These are phyloP conservation scores for Emys orbicularis DNA, from an alignment of 2,797 vertebrate genomes.

Conservation along the genomic window DNA sequence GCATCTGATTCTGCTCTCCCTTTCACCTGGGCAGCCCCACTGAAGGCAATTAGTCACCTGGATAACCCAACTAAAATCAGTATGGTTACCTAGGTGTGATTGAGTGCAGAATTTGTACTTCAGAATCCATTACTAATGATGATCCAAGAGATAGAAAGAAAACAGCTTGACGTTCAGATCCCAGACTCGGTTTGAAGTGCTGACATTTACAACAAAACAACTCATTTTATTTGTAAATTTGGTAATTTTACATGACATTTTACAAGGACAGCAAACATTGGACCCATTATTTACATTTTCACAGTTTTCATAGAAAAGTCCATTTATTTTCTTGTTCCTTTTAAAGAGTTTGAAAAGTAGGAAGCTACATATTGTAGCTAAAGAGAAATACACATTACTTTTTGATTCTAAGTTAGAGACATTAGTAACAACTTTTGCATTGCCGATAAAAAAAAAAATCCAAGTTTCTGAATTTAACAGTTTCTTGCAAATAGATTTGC, in stretches of 20 bases:
- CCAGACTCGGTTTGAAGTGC: not conserved
- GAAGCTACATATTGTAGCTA: not conserved
- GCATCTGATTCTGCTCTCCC: not conserved
- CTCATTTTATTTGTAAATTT: not conserved
- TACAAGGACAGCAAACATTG: not conserved
- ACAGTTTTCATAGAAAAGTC: not conserved
- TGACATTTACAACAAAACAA: not conserved
- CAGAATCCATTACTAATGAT: not conserved
- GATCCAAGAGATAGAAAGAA: not conserved
- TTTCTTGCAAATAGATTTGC: not conserved
- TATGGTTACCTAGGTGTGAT: not conserved
- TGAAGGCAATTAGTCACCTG: not conserved
- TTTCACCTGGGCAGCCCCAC: not conserved
- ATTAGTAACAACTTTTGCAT: not conserved
- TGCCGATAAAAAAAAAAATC: not conserved
- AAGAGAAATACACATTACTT: not conserved
- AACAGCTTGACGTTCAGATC: not conserved
- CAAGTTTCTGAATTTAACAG: not conserved
- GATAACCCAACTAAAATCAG: not conserved
- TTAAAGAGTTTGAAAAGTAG: not conserved
- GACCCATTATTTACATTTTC: not conserved
- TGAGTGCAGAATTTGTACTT: not conserved
- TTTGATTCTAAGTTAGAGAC: not conserved
- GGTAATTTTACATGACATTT: not conserved
- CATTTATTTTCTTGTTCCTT: not conserved